Evolutionary conservation across 2,113 vertebrate genomes (phyloP).

Genomic region (Malurus elegans): DNA sequence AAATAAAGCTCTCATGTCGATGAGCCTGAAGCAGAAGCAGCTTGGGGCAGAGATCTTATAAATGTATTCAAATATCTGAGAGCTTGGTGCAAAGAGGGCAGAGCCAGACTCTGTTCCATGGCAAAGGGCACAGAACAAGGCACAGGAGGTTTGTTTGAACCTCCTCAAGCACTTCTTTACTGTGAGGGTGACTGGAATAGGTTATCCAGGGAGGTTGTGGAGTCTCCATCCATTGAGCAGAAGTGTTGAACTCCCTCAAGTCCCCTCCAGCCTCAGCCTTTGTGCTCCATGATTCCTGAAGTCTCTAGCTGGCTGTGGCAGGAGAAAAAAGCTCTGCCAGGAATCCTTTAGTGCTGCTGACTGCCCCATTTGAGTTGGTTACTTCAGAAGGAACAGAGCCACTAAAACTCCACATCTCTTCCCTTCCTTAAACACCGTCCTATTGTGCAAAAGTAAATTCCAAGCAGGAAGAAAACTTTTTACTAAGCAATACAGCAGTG

Average conservation of each 20-base stretch:
- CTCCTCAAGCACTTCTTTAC: not conserved
- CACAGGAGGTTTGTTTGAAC: not conserved
- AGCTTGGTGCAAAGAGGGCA: not conserved
- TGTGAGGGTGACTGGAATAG: not conserved
- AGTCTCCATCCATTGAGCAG: not conserved
- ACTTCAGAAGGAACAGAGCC: not conserved
- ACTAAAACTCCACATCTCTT: not conserved
- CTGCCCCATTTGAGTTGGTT: not conserved
- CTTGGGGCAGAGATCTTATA: not conserved
- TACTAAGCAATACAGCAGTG: not conserved
- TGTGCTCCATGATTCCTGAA: not conserved
- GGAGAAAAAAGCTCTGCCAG: not conserved
- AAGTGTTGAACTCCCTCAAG: not conserved
- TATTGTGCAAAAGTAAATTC: not conserved
- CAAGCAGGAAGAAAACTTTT: not conserved
- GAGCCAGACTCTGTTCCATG: not conserved
- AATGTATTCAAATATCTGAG: not conserved
- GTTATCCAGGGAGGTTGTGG: not conserved
- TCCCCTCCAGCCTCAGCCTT: not conserved
- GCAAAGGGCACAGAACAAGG: not conserved
- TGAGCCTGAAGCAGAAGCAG: not conserved
- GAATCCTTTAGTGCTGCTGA: not conserved
- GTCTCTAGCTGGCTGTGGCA: not conserved
- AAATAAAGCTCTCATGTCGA: not conserved
- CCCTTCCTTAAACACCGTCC: not conserved